These are phyloP conservation scores for Aurelia aurita complex sp. Pacific DNA, from an alignment of 30 jellyfish, hydroid and myxozoan species.

Conservation along the genomic window DNA sequence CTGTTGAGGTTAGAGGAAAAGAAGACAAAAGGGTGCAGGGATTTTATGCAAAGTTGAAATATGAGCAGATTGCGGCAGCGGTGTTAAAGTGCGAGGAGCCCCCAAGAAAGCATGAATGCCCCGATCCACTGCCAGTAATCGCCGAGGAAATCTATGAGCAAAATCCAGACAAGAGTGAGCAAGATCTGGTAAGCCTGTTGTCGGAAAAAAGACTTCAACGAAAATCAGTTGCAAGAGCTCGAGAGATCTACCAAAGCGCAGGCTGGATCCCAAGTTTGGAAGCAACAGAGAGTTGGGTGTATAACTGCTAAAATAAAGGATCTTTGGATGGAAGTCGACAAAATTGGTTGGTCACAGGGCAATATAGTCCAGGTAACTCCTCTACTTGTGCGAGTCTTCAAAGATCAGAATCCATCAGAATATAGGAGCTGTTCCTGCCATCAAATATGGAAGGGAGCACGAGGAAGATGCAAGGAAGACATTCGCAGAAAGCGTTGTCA, in stretches of 20 bases:
- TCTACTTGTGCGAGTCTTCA: slow-evolving; percentile 3
- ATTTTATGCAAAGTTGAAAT: not conserved
- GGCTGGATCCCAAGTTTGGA: slow-evolving; percentile 34
- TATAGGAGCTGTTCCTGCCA: slow-evolving; percentile 7
- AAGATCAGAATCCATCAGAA: not conserved
- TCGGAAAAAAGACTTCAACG: not conserved
- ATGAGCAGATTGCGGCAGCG: slow-evolving; percentile 23
- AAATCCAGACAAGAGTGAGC: slow-evolving; percentile 1
- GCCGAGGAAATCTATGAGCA: not conserved
- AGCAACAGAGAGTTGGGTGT: slow-evolving; percentile 35
- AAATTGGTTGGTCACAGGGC: no score
- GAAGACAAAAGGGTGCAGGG: slow-evolving; percentile 8
- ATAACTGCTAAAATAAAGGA: slow-evolving; percentile 42
- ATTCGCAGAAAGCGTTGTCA: slow-evolving; percentile 21
- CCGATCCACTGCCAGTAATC: not conserved
- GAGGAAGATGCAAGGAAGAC: slow-evolving; percentile 36
- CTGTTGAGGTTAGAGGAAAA: not conserved
- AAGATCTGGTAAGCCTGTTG: slow-evolving; percentile 20
- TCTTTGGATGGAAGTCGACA: slow-evolving; percentile 33
- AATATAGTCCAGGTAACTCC: no score
- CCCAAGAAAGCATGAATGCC: not conserved
- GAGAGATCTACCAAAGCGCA: slow-evolving; percentile 45
- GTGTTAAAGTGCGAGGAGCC: not conserved
- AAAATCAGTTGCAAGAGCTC: not conserved
- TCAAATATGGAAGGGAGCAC: slow-evolving; percentile 37